Evolutionary conservation across 2,888 invertebrate genomes (phyloP).

Genomic region (Himalopsyche kuldschensis): DNA sequence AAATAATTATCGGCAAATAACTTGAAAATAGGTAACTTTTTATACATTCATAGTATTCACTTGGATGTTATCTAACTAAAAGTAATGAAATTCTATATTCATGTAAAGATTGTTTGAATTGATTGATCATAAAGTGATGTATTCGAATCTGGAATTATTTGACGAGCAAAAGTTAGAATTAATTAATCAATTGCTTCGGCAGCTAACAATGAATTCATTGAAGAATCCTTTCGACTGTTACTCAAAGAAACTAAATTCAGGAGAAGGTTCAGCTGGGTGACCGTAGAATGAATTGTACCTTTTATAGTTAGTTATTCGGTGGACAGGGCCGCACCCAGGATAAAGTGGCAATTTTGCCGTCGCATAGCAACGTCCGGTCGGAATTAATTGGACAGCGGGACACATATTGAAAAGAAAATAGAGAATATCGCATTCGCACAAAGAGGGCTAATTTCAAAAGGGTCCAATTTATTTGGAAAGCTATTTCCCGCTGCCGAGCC

Average conservation of each 20-base stretch:
- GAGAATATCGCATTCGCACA: background rate
- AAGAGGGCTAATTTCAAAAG: background rate
- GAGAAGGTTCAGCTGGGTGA: background rate
- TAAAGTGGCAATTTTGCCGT: background rate
- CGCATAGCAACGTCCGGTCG: background rate
- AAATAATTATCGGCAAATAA: too few species aligned
- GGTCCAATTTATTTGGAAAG: background rate
- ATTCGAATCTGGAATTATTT: too few species aligned
- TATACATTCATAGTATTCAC: too few species aligned
- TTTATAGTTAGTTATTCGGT: background rate
- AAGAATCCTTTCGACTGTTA: too few species aligned
- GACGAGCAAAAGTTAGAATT: too few species aligned
- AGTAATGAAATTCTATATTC: too few species aligned
- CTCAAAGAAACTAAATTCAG: background rate
- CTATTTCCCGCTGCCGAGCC: background rate
- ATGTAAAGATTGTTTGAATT: too few species aligned
- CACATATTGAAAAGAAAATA: background rate
- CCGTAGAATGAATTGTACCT: background rate
- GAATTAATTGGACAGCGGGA: background rate
- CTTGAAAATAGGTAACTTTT: too few species aligned
- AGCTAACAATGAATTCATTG: too few species aligned
- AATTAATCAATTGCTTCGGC: too few species aligned
- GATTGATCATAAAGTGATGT: too few species aligned
- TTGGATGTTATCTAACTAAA: too few species aligned
- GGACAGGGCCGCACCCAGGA: background rate